These are phyloP conservation scores for Cynopterus brachyotis DNA, from an alignment of 2,113 vertebrate species.

Conservation along the genomic window DNA sequence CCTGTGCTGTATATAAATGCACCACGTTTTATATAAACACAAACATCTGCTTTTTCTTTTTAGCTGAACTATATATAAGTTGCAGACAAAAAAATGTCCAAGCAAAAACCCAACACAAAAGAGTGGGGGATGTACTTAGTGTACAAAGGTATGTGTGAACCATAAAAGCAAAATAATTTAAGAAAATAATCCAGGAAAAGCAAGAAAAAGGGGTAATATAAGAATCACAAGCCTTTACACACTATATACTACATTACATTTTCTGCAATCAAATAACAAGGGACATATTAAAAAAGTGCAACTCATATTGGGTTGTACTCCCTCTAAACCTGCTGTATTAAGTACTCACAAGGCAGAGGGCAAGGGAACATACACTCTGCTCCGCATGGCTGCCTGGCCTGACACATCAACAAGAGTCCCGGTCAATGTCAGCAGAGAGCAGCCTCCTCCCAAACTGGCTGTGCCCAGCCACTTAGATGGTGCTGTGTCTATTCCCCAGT, in stretches of 20 bases:
- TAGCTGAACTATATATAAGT: neutral
- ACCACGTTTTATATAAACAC: neutral
- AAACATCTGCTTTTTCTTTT: neutral
- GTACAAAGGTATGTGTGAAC: neutral
- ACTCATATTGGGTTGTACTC: neutral
- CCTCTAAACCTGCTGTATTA: neutral
- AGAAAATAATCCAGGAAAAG: neutral
- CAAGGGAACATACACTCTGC: neutral
- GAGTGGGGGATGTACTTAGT: neutral
- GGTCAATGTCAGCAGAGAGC: neutral
- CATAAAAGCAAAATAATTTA: neutral
- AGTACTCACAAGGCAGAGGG: neutral
- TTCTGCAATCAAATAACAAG: neutral
- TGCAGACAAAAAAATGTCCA: neutral
- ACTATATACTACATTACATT: neutral
- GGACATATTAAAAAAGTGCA: neutral
- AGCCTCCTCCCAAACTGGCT: neutral
- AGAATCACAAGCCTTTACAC: neutral
- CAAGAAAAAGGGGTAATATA: neutral
- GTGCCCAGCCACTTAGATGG: neutral
- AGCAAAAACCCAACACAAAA: neutral
- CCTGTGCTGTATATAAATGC: neutral
- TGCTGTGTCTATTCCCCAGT: no score
- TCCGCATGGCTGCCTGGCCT: neutral
- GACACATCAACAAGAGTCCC: neutral